These are phyloP conservation scores for Megaustenia siamemsis DNA, from an alignment of 2,888 invertebrate species.

Conservation along the genomic window DNA sequence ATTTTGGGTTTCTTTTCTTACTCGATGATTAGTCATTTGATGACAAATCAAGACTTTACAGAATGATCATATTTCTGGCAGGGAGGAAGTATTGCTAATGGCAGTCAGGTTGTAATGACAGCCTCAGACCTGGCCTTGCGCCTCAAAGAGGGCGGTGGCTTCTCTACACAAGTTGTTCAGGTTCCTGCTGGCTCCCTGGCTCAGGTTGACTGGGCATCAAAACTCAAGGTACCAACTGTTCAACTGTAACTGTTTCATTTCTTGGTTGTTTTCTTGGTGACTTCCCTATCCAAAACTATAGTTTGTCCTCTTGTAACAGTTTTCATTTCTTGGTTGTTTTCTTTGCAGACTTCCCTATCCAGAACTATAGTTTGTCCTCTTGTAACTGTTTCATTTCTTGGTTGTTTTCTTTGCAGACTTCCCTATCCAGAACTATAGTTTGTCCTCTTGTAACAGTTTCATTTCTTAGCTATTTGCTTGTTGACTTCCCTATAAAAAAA, in stretches of 20 bases:
- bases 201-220: conserved; percentile 71
- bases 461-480: background rate
- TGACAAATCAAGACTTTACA: too few relatives aligned
- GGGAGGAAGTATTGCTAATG: conserved; percentile 55
- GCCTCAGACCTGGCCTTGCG: conserved; percentile 68
- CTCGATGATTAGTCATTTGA: too few relatives aligned
- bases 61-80: too few relatives aligned
- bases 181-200: conserved; percentile 66
- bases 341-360: background rate
- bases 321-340: background rate
- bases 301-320: background rate
- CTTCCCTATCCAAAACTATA: background rate
- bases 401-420: too few relatives aligned
- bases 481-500: too few relatives aligned
- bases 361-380: background rate
- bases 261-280: background rate
- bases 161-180: conserved; percentile 66
- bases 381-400: background rate
- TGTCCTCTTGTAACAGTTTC: background rate
- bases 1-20: too few relatives aligned
- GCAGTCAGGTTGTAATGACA: conserved; percentile 62
- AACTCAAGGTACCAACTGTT: conserved; percentile 66
- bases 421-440: too few relatives aligned
- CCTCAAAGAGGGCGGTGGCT: conserved; percentile 68
- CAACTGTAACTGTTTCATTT: background rate